Base-by-base conservation (phyloP, 2,888 invertebrate species). In the Sipha maydis region DNA sequence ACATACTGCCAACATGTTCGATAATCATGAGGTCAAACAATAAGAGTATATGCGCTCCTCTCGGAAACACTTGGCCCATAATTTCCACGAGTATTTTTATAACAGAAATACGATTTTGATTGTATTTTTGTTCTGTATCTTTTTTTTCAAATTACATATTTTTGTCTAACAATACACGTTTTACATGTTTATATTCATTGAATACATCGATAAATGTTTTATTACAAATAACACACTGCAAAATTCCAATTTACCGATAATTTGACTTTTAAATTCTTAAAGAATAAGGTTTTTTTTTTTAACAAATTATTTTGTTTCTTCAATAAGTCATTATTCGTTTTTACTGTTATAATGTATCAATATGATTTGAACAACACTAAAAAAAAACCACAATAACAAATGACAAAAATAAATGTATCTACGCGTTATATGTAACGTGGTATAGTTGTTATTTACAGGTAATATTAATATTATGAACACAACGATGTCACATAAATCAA, bases 1-100 rank as follows among this genome's bases (percentile, higher is more conserved):
- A 78, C 85, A n/a, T 78, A 78, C 54, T 69, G 69, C 77, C 85
- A 85, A 78, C 85, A 14, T 69, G 31, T 48, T 69, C 48, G 69
- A 78, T 69, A 77, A 78, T 54, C 41, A 41, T 31, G 61, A 85
- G 77, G 48, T 77, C 77, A 61, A 14, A 76, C 76, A 77, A 77
- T 67, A 48, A 41, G 8, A 25, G 28, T 69, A n/a, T 78, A 8
- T 11, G 25, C 0, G 28, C 8, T 61, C 61, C 21, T 61, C 67
- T 9, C 34, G 76, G 76, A 83, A 85, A 31, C n/a, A 34, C 69
- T 78, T 85, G 34, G 54, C 77, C 34, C 77, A 77, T 21, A 3
- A 69, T 54, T 69, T 34, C 11, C 48, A 28, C 31, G 9, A 9
- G 8, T 77, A 67, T 77, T 61, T 76, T 76, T 85, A 77, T 31